These are phyloP conservation scores for Agrilus mali DNA, from an alignment of 2,888 invertebrate species.

Conservation along the genomic window DNA sequence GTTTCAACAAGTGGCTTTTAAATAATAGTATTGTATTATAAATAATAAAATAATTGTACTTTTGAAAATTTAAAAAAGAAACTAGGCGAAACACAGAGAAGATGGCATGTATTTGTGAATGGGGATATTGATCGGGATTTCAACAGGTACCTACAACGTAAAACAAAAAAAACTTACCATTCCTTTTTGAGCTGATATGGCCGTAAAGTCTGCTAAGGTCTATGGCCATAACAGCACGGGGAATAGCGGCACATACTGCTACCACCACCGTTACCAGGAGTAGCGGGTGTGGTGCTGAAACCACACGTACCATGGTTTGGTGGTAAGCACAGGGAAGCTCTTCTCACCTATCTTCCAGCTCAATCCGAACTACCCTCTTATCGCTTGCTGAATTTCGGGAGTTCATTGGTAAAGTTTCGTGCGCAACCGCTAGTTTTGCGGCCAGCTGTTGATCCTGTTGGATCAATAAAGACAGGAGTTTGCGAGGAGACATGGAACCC, in stretches of 20 bases:
- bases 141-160: too few species aligned
- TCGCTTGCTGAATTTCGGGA: background rate
- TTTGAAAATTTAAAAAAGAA: too few species aligned
- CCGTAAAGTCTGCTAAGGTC: slow-evolving; percentile 75
- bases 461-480: too few species aligned
- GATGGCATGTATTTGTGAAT: too few species aligned
- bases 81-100: too few species aligned
- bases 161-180: slow-evolving; percentile 41
- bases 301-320: slow-evolving; percentile 33
- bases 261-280: slow-evolving; percentile 38
- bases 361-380: slow-evolving; percentile 15
- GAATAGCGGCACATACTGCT: slow-evolving; percentile 51
- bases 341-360: slow-evolving; percentile 24
- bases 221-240: slow-evolving; percentile 54
- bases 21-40: too few species aligned
- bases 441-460: too few species aligned
- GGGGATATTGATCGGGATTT: too few species aligned
- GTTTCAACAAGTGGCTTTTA: too few species aligned
- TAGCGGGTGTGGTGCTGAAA: slow-evolving; percentile 29
- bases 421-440: too few species aligned
- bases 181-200: slow-evolving; percentile 56
- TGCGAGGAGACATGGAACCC: too few species aligned
- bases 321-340: slow-evolving; percentile 24
- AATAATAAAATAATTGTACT: too few species aligned
- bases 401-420: background rate